Percentiles rank a stretch among this genome's conserved stretches.
These are phyloP conservation scores for Psittacula derbiana DNA, from an alignment of 2,797 vertebrate species.

Conservation along the genomic window DNA sequence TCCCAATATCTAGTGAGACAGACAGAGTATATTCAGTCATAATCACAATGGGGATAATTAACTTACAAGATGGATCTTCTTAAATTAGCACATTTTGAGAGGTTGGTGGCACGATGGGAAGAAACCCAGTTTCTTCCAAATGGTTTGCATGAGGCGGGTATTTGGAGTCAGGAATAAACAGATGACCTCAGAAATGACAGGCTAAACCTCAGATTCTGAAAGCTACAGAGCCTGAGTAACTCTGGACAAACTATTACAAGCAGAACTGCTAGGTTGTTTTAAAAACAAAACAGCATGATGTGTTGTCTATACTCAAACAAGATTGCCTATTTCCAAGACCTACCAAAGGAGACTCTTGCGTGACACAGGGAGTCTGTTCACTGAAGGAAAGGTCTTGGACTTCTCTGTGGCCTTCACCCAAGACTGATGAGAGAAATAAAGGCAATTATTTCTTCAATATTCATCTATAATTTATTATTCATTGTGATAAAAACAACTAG, in stretches of 20 bases:
- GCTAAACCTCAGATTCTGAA: not conserved
- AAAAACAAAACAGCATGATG: not conserved
- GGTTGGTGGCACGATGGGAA: not conserved
- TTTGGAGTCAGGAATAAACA: not conserved
- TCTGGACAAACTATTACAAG: not conserved
- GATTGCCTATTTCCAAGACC: not conserved
- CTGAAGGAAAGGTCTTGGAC: not conserved
- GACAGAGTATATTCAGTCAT: not conserved
- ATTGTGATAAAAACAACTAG: not conserved
- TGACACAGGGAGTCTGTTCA: accelerated
- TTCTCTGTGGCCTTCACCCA: not conserved
- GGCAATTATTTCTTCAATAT: not conserved
- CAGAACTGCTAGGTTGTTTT: not conserved
- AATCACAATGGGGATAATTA: not conserved
- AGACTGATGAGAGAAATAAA: not conserved
- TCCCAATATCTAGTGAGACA: not conserved
- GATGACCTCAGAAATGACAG: not conserved
- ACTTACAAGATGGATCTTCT: not conserved
- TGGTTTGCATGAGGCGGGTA: not conserved
- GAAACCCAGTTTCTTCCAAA: not conserved
- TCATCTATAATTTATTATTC: not conserved
- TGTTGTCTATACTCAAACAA: not conserved
- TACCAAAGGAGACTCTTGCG: not conserved
- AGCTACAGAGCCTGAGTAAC: not conserved
- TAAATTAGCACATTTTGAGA: not conserved